Conservation (phyloP, 1,140 invertebrate species). For the Drosophila ironensis region DNA sequence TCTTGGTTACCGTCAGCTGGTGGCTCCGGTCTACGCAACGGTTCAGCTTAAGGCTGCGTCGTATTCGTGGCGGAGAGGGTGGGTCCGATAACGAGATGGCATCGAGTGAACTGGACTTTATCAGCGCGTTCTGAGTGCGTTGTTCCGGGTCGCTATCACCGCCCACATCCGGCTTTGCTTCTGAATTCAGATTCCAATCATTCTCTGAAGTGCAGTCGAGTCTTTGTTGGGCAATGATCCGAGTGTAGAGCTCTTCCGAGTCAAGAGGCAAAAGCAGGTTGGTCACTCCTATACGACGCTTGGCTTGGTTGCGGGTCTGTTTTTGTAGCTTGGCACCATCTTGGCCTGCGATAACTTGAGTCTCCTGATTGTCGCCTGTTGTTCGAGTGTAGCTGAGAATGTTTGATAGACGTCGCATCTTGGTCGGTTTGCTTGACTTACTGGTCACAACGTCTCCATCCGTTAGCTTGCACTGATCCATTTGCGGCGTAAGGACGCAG, state of each 20-base stretch:
- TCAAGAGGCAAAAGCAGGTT: constrained; percentile 74
- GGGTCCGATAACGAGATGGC: constrained; percentile 72
- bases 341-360: constrained; percentile 1
- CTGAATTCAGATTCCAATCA: background rate
- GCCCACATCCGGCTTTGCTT: background rate
- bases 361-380: background rate
- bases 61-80: constrained; percentile 66
- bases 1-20: constrained; percentile 15
- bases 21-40: constrained; percentile 58
- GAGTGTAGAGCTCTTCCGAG: constrained; percentile 75
- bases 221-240: constrained; percentile 72
- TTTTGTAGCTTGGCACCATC: constrained; percentile 48
- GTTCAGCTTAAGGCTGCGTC: constrained; percentile 73
- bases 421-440: constrained; percentile 64
- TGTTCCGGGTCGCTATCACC: constrained; percentile 26
- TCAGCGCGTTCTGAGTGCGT: constrained; percentile 25
- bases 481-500: background rate
- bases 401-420: constrained; percentile 80
- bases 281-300: constrained; percentile 64
- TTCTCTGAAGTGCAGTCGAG: constrained; percentile 7
- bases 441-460: constrained; percentile 15
- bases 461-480: background rate
- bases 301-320: constrained; percentile 56
- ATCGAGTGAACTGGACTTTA: constrained; percentile 77
- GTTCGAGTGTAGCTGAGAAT: constrained; percentile 69